A percentile compares a stretch with the other conserved stretches of the same genome.
Evolutionary conservation across 2,888 invertebrate species (phyloP).

Genomic region (Apocheima hispidaria): DNA sequence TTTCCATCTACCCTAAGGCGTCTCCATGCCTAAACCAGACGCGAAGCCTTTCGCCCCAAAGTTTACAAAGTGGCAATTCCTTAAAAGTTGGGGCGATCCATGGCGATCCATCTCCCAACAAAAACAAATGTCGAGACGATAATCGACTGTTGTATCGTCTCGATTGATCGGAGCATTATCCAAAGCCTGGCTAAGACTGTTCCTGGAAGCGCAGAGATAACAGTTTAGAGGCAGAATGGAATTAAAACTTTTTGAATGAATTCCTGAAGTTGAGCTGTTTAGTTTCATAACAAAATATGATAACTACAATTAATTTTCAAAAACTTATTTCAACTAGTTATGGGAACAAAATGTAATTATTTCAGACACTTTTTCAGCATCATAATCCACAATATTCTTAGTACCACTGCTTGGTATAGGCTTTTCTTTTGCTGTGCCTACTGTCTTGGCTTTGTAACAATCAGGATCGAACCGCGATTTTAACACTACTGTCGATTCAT

Average conservation of each 20-base stretch:
- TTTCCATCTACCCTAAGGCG: constrained; percentile 11
- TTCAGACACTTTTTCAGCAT: too few relatives aligned
- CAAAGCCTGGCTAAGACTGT: constrained; percentile 36
- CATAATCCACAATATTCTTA: too few relatives aligned
- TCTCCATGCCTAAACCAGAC: constrained; percentile 7
- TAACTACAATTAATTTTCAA: too few relatives aligned
- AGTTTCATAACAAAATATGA: too few relatives aligned
- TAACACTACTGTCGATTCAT: too few relatives aligned
- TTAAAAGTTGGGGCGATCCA: constrained; percentile 42
- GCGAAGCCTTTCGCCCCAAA: constrained; percentile 19
- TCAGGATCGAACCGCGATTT: too few relatives aligned
- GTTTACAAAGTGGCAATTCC: constrained; percentile 41
- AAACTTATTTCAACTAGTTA: too few relatives aligned
- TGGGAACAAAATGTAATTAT: too few relatives aligned
- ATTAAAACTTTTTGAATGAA: background rate
- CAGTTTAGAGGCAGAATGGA: constrained; percentile 12
- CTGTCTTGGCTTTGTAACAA: too few relatives aligned
- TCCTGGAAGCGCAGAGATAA: constrained; percentile 25
- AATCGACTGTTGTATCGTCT: constrained; percentile 46
- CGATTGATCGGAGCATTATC: constrained; percentile 45
- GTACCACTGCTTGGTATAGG: too few relatives aligned
- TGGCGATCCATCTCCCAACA: constrained; percentile 43
- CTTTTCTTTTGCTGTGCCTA: too few relatives aligned
- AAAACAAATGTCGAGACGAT: constrained; percentile 47
- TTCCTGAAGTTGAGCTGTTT: too few relatives aligned